A percentile compares a stretch with the other conserved stretches of the same genome.
These are phyloP conservation scores for Trachymyrmex cornetzi DNA, from an alignment of 1,140 invertebrate species.

Conservation along the genomic window DNA sequence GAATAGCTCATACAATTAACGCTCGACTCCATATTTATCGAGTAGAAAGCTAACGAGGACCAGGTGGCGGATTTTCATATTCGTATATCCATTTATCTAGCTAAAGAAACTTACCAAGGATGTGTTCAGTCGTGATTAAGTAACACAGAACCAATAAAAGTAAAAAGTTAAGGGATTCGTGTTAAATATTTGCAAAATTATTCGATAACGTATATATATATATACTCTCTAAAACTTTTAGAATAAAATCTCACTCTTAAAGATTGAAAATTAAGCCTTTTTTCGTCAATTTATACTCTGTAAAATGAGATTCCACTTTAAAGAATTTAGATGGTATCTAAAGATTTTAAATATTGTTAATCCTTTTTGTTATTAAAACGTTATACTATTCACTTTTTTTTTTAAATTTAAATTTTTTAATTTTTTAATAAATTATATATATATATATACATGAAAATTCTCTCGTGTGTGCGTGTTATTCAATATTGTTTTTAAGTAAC, in stretches of 20 bases:
- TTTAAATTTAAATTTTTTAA: neutral
- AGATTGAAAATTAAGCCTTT: too few relatives aligned
- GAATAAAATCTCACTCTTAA: too few relatives aligned
- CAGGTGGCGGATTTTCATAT: neutral
- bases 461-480: neutral
- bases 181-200: neutral
- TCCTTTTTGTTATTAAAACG: neutral
- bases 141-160: neutral
- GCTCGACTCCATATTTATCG: neutral
- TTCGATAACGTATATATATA: neutral
- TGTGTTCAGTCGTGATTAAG: neutral
- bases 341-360: neutral
- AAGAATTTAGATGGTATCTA: neutral
- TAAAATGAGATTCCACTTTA: too few relatives aligned
- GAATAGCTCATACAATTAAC: conserved; percentile 37
- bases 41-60: neutral
- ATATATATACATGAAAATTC: neutral
- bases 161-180: neutral
- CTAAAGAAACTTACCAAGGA: neutral
- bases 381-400: neutral
- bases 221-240: too few relatives aligned
- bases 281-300: too few relatives aligned
- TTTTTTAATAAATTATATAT: neutral
- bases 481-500: neutral
- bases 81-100: neutral